Percentiles rank a stretch among this genome's conserved stretches.
Evolutionary conservation across 2,797 vertebrate genomes (phyloP).

Genomic region (Eulemur albifrons): DNA sequence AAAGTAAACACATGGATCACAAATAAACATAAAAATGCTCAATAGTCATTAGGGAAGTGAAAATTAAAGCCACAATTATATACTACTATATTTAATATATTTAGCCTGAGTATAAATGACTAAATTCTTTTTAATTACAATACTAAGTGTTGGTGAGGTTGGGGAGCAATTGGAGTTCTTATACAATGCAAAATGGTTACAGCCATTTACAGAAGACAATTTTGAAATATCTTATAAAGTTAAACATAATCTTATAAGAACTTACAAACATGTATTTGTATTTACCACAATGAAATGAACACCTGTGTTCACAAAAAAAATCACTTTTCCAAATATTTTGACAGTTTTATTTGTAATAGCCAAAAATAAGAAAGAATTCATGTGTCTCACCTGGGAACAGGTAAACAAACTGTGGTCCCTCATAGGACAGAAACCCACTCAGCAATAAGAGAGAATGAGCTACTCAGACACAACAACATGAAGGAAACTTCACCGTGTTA

Average conservation of each 20-base stretch:
- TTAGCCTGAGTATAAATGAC: rapidly evolving
- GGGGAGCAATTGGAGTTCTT: background rate
- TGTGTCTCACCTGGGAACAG: rapidly evolving
- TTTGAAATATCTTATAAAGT: background rate
- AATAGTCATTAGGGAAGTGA: no score
- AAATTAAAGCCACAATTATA: background rate
- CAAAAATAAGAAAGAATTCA: background rate
- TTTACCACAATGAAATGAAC: background rate
- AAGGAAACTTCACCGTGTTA: background rate
- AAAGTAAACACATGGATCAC: background rate
- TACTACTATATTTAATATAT: rapidly evolving
- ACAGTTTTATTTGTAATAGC: background rate
- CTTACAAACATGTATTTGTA: background rate
- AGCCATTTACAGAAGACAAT: background rate
- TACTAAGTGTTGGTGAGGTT: background rate
- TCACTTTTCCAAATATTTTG: background rate
- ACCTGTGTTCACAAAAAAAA: no score
- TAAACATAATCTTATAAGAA: background rate
- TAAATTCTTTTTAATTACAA: no score
- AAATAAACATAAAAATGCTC: background rate
- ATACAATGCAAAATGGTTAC: background rate
- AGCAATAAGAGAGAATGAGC: background rate
- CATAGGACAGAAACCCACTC: background rate
- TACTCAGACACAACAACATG: background rate
- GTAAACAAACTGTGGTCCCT: background rate